Evolutionary conservation across 2,888 invertebrate species (phyloP), one percentile per base, ranked within the genome.

Genomic region (Pegoplata infirma): DNA sequence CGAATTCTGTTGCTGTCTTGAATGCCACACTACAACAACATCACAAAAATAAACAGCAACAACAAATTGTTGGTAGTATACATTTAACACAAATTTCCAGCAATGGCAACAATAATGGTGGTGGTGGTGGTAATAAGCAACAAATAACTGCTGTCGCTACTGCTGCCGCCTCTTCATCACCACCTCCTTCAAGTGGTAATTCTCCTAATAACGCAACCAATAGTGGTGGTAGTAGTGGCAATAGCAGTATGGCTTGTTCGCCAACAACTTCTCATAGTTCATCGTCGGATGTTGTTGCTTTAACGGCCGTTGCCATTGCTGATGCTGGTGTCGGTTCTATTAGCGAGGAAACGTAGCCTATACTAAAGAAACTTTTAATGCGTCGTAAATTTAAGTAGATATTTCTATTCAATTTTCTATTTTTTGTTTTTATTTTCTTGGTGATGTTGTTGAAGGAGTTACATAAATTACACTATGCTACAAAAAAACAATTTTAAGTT

Each of bases 341-440:
- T 66, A 86, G 82, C 84, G 88, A 87, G 78, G 89, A 89, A 81
- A 90, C 90, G 90, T 90, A 90, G 89, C 90, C 90, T 89, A 90
- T 90, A 89, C 89, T 90, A 78, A 90, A 90, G 85, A 88, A 88
- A 84, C 86, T 90, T 82, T 85, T 90, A 77, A 88, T 89, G 89
- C 87, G 89, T 76, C 86, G 88, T 61, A 86, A 84, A 81, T 83
- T 84, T 81, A 83, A 82, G 67, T 82, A 83, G 74, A 76, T n/a
- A n/a, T 49, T 66, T 69, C 16, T 14, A 47, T 55, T 28, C 47
- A 51, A 16, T n/a, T n/a, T n/a, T n/a, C n/a, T n/a, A n/a, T 44
- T 4, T n/a, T 12, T 49, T 53, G 2, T 46, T 61, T 46, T 53
- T 0, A 5, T 46, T 25, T 53, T 51, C n/a, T 44, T 59, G 19